phyloP scores from a whole-genome alignment of 1,140 invertebrate genomes.

The Philaenus spumarius region DNA sequence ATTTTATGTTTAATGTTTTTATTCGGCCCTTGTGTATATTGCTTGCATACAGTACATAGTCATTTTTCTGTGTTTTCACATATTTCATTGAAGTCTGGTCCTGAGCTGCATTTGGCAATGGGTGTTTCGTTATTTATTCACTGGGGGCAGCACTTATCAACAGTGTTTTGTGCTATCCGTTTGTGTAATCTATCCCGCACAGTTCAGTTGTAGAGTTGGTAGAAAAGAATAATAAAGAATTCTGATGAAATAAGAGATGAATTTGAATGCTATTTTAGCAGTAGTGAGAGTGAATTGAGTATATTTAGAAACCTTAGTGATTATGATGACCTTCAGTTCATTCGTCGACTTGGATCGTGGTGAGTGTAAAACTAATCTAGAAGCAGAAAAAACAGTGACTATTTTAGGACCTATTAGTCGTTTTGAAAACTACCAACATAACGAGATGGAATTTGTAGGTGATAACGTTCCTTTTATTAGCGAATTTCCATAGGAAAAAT shows the following conservation, averaged over 20 bases:
- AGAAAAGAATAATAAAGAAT: not conserved
- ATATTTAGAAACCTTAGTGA: not conserved
- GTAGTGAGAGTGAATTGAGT: not conserved
- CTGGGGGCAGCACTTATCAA: not conserved
- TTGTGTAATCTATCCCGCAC: not conserved
- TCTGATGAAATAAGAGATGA: not conserved
- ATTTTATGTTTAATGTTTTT: too few relatives aligned
- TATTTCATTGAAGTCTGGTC: not conserved
- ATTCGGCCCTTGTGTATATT: too few relatives aligned
- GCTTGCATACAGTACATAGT: not conserved
- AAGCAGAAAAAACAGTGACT: too few relatives aligned
- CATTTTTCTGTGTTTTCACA: not conserved
- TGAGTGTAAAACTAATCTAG: too few relatives aligned
- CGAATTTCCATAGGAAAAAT: too few relatives aligned
- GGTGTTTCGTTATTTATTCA: not conserved
- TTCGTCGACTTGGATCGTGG: not conserved
- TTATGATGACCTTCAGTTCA: not conserved
- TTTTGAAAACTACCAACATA: too few relatives aligned
- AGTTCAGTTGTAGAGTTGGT: not conserved
- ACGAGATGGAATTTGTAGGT: too few relatives aligned
- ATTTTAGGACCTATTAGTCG: too few relatives aligned
- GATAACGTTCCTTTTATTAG: too few relatives aligned
- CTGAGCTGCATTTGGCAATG: not conserved
- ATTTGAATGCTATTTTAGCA: not conserved
- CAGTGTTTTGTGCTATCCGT: not conserved